phyloP scores from a whole-genome alignment of 1,140 invertebrate genomes.

The Agraylea sexmaculata region DNA sequence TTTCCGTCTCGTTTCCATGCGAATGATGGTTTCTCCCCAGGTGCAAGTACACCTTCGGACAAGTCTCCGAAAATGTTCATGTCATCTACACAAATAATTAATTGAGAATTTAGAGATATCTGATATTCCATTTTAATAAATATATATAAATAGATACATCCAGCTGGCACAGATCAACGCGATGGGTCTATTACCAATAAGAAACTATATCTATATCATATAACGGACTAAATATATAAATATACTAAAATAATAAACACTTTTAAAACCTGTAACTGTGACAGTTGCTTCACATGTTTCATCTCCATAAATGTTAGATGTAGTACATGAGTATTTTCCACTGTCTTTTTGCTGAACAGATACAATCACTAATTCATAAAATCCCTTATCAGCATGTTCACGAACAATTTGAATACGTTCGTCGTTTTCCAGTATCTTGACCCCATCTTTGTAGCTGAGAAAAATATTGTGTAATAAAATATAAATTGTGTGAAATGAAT shows the following conservation, averaged over 20 bases:
- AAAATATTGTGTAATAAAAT: constrained; percentile 9
- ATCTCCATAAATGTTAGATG: constrained; percentile 74
- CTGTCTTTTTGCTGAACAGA: constrained; percentile 70
- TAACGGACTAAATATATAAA: constrained; percentile 9
- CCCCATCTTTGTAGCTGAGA: constrained; percentile 71
- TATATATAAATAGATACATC: background rate
- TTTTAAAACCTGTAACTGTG: constrained; percentile 57
- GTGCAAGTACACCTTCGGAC: constrained; percentile 48
- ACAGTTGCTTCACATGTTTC: constrained; percentile 62
- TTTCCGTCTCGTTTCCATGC: constrained; percentile 84
- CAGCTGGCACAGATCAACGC: background rate
- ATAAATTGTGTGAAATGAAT: constrained; percentile 1
- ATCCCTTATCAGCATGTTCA: constrained; percentile 69
- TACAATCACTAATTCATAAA: constrained; percentile 81
- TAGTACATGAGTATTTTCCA: constrained; percentile 79
- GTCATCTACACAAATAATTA: constrained; percentile 43
- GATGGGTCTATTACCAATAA: constrained; percentile 17
- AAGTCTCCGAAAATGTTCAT: constrained; percentile 70
- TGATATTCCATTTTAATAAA: constrained; percentile 1
- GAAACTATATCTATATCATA: constrained; percentile 25
- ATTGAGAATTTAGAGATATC: background rate
- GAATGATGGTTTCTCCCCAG: constrained; percentile 72
- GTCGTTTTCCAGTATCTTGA: constrained; percentile 52
- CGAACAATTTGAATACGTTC: constrained; percentile 62
- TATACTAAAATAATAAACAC: background rate